Evolutionary conservation across 2,113 vertebrate genomes (phyloP).

Genomic region (Mola mola): DNA sequence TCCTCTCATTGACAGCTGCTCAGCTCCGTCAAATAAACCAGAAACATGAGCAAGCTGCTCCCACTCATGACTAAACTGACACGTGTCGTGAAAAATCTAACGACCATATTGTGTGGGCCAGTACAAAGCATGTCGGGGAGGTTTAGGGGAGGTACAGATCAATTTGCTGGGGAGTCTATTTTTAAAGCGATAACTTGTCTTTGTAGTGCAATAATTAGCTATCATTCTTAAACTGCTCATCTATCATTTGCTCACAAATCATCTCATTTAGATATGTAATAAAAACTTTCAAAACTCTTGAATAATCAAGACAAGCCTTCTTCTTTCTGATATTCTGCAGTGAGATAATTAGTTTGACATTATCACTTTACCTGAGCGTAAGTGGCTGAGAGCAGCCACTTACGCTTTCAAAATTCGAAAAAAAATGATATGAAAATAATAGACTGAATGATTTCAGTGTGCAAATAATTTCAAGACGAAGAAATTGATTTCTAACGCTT

Average conservation of each 20-base stretch:
- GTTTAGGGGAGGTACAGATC: conserved; percentile 20
- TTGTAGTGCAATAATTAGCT: conserved; percentile 32
- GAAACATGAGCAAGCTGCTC: conserved; percentile 70
- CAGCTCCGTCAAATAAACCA: conserved; percentile 62
- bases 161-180: conserved; percentile 6
- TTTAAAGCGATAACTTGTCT: neutral
- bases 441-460: no score
- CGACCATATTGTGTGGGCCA: conserved; percentile 10
- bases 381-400: conserved; percentile 36
- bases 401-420: no score
- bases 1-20: conserved; percentile 74
- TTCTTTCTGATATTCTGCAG: conserved; percentile 54
- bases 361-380: conserved; percentile 68
- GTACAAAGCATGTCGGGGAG: conserved; percentile 21
- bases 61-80: conserved; percentile 63
- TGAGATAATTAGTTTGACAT: conserved; percentile 75
- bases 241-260: conserved; percentile 27
- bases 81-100: conserved; percentile 63
- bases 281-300: no score
- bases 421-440: no score
- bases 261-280: conserved; percentile 36
- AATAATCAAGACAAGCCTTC: conserved; percentile 64
- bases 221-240: conserved; percentile 18
- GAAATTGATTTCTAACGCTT: no score
- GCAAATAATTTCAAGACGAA: no score